phyloP scores from a whole-genome alignment of 2,888 invertebrate species.

The Chrysotoxum bicinctum region DNA sequence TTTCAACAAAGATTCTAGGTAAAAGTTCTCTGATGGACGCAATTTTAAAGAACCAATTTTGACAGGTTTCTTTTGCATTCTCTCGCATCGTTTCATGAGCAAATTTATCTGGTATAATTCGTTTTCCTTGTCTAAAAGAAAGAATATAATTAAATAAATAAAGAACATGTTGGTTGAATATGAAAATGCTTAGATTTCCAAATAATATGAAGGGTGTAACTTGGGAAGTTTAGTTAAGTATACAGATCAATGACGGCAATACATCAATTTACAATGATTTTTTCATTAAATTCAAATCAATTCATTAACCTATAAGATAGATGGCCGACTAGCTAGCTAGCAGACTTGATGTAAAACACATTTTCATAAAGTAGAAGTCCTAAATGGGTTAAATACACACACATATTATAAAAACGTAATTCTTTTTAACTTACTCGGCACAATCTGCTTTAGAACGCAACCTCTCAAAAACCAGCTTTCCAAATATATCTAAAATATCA shows the following conservation, averaged over 20 bases:
- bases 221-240: too few species aligned
- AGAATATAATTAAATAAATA: constrained; percentile 61
- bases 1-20: constrained; percentile 96
- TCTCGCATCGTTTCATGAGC: constrained; percentile 91
- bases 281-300: too few species aligned
- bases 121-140: constrained; percentile 82
- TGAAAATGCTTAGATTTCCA: too few species aligned
- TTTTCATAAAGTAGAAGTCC: not conserved
- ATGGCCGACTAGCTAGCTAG: too few species aligned
- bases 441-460: constrained; percentile 89
- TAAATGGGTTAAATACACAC: too few species aligned
- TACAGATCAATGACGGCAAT: too few species aligned
- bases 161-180: too few species aligned
- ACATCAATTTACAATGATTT: too few species aligned
- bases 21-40: constrained; percentile 97
- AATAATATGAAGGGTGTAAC: too few species aligned
- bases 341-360: not conserved
- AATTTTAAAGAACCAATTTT: constrained; percentile 99
- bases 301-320: too few species aligned
- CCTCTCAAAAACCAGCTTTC: constrained; percentile 92
- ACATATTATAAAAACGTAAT: too few species aligned
- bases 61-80: constrained; percentile 96
- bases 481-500: constrained; percentile 97
- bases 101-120: constrained; percentile 86
- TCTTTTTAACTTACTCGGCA: constrained; percentile 81